A percentile compares a stretch with the other conserved stretches of the same genome.
Evolutionary conservation across 2,888 invertebrate genomes (phyloP).

Genomic region (Opisthograptis luteolata): DNA sequence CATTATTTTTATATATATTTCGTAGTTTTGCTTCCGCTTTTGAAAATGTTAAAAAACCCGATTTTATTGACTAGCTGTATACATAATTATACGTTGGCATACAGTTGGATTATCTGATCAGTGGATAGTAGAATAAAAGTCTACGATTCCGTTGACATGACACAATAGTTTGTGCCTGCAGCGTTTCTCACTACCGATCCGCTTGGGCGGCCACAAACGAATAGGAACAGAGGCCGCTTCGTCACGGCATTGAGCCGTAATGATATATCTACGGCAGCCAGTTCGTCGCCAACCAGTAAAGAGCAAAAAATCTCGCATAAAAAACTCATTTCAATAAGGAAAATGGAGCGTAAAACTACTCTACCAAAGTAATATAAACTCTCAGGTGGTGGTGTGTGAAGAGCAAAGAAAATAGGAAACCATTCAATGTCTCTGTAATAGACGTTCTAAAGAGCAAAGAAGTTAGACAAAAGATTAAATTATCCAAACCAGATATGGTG

Average conservation of each 20-base stretch:
- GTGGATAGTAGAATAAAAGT: background rate
- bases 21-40: no score
- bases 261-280: constrained; percentile 43
- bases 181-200: constrained; percentile 36
- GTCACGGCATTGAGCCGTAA: constrained; percentile 56
- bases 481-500: no score
- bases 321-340: constrained; percentile 17
- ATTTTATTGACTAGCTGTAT: background rate
- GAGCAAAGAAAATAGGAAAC: background rate
- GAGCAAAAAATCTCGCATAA: constrained; percentile 24
- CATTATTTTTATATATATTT: no score
- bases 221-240: constrained; percentile 35
- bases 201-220: constrained; percentile 44
- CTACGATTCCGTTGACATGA: constrained; percentile 10
- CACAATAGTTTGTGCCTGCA: constrained; percentile 18
- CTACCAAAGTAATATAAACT: constrained; percentile 3
- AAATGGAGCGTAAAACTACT: constrained; percentile 12
- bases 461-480: no score
- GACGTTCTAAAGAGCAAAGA: no score
- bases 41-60: no score
- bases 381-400: background rate
- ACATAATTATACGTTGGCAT: background rate
- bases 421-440: no score
- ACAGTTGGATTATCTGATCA: constrained; percentile 3
- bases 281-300: constrained; percentile 42